Base-by-base conservation (phyloP, 2,888 invertebrate species). In the Drosophila barbarae region DNA sequence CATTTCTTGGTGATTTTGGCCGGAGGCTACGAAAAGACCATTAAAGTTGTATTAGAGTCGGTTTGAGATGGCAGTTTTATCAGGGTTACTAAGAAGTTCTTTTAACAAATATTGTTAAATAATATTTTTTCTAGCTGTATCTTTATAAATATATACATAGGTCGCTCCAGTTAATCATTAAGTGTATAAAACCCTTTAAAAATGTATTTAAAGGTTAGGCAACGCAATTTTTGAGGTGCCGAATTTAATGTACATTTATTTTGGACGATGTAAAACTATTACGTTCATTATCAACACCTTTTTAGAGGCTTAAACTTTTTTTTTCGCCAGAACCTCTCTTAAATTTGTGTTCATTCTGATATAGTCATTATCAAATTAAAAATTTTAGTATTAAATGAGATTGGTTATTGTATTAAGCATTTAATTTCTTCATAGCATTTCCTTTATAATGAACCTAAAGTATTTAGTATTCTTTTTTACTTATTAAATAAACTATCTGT, bases 1-100 rank as follows among this genome's bases (percentile, higher is more conserved):
- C 21, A 13, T 32, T n/a, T 46, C 23, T 66, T 34, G 55, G 26
- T 38, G 47, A 26, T 13, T 30, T 8, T 21, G 44, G 13, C 26
- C 28, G 42, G n/a, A 35, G 39, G 54, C 56, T 44, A 44, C n/a
- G 49, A 30, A 69, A 69, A 55, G 61, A 63, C 76, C 74, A 81
- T 81, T 81, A 81, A 81, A 76, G 69, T 73, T 80, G 67, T 82
- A 82, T 80, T 77, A 73, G 69, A 42, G 57, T 42, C 3, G 7
- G n/a, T 44, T 75, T 39, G 76, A 64, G 77, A 78, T 77, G 80
- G 51, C 5, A 58, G 32, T n/a, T 32, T 3, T 18, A n/a, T 13
- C 13, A 13, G 4, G 10, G 35, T 12, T 28, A n/a, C 15, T 15
- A 5, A 12, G 5, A 7, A 5, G 28, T 9, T 42, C 5, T 42